Percentiles rank a stretch among this genome's conserved stretches.
Evolutionary conservation across 1,140 invertebrate genomes (phyloP).

Genomic region (Diorhabda carinulata): DNA sequence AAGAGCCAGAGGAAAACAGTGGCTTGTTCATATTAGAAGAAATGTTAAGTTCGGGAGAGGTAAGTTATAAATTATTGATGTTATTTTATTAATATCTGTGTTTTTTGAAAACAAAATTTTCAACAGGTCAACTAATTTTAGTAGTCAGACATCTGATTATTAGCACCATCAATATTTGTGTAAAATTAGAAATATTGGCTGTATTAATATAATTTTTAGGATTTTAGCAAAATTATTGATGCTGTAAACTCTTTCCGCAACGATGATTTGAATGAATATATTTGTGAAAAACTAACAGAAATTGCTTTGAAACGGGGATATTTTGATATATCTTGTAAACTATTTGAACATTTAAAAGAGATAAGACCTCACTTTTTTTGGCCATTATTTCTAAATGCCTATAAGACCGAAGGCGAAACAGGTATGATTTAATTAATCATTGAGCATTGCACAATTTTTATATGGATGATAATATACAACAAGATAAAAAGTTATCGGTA

Average conservation of each 20-base stretch:
- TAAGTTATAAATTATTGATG: slow-evolving; percentile 21
- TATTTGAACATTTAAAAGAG: slow-evolving; percentile 29
- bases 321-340: slow-evolving; percentile 28
- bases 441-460: too few species aligned
- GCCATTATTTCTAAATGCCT: slow-evolving; percentile 39
- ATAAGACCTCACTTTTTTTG: slow-evolving; percentile 43
- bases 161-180: too few species aligned
- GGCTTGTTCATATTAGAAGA: slow-evolving; percentile 31
- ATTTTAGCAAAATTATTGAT: slow-evolving; percentile 30
- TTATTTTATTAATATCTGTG: neutral
- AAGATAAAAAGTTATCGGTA: too few species aligned
- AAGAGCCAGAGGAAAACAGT: slow-evolving; percentile 20
- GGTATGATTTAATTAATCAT: slow-evolving; percentile 22
- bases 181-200: too few species aligned
- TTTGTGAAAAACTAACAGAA: slow-evolving; percentile 34
- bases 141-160: too few species aligned
- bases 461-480: too few species aligned
- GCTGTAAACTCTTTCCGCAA: slow-evolving; percentile 29
- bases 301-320: slow-evolving; percentile 32
- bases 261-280: slow-evolving; percentile 27
- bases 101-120: too few species aligned
- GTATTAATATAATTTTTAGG: slow-evolving; percentile 14
- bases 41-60: slow-evolving; percentile 33
- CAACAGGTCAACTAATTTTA: too few species aligned
- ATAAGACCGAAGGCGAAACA: slow-evolving; percentile 31